A percentile compares a stretch with the other conserved stretches of the same genome.
phyloP scores from a whole-genome alignment of 2,888 invertebrate genomes.

The Limnephilus auricula region DNA sequence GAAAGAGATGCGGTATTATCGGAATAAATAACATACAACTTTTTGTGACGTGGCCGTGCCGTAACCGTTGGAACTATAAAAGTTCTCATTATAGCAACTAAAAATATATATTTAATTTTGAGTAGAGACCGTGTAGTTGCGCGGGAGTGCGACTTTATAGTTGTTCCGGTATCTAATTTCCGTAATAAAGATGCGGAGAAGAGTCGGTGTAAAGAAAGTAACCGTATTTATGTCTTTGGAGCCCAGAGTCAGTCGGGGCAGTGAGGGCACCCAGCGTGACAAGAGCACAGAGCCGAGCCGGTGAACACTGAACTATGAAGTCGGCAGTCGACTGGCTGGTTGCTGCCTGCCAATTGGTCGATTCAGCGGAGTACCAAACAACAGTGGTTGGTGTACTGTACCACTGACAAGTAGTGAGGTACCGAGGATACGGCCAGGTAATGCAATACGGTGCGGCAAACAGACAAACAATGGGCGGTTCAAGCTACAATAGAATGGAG shows the following conservation, averaged over 20 bases:
- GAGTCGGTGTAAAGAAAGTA: neutral
- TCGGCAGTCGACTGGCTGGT: too few relatives aligned
- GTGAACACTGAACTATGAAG: neutral
- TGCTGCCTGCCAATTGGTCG: neutral
- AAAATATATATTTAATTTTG: too few relatives aligned
- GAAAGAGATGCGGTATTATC: too few relatives aligned
- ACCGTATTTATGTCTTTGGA: neutral
- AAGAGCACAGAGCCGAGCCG: neutral
- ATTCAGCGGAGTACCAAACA: too few relatives aligned
- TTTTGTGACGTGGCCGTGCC: too few relatives aligned
- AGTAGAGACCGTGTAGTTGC: too few relatives aligned
- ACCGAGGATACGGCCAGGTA: neutral
- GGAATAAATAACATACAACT: too few relatives aligned
- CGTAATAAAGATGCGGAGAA: neutral
- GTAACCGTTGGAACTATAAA: too few relatives aligned
- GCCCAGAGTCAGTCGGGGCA: neutral
- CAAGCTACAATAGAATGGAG: neutral
- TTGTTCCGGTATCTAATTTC: neutral
- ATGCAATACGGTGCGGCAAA: slow-evolving; percentile 12
- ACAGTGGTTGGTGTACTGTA: neutral
- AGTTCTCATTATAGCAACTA: too few relatives aligned
- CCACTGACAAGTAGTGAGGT: neutral
- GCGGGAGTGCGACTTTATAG: neutral
- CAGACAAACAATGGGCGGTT: neutral
- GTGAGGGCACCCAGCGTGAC: neutral